Evolutionary conservation across 2,888 invertebrate genomes (phyloP).

Genomic region (Phortica okadai): DNA sequence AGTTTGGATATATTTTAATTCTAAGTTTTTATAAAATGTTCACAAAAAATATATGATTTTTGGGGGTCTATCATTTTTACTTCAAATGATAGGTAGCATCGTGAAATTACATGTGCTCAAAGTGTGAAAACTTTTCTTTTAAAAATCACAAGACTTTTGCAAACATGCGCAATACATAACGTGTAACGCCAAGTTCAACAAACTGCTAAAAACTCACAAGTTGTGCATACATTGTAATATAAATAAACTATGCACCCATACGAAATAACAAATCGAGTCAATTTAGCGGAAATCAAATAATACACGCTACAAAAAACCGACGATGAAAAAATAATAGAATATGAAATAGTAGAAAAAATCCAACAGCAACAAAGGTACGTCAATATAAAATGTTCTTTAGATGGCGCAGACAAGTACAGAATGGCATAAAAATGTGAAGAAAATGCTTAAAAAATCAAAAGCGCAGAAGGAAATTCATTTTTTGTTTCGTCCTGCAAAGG

Average conservation of each 20-base stretch:
- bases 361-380: slow-evolving; percentile 23
- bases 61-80: too few relatives aligned
- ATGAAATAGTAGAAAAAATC: slow-evolving; percentile 7
- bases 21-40: too few relatives aligned
- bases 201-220: slow-evolving; percentile 14
- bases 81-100: too few relatives aligned
- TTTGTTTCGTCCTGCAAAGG: slow-evolving; percentile 11
- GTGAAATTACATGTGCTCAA: too few relatives aligned
- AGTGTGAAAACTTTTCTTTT: too few relatives aligned
- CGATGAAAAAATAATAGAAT: slow-evolving; percentile 3
- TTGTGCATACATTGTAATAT: slow-evolving; percentile 38
- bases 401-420: background rate
- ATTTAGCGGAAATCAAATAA: slow-evolving; percentile 62
- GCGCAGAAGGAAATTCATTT: slow-evolving; percentile 21
- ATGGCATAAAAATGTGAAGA: background rate
- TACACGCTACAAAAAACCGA: slow-evolving; percentile 37
- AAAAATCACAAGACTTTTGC: too few relatives aligned
- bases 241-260: slow-evolving; percentile 51
- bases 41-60: too few relatives aligned
- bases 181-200: slow-evolving; percentile 22
- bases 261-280: slow-evolving; percentile 60
- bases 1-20: too few relatives aligned
- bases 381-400: slow-evolving; percentile 20
- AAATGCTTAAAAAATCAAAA: slow-evolving; percentile 31
- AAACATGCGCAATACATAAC: too few relatives aligned